Evolutionary conservation across 2,797 vertebrate species (phyloP), one percentile per base, ranked within the genome.

Genomic region (Peromyscus attwateri): DNA sequence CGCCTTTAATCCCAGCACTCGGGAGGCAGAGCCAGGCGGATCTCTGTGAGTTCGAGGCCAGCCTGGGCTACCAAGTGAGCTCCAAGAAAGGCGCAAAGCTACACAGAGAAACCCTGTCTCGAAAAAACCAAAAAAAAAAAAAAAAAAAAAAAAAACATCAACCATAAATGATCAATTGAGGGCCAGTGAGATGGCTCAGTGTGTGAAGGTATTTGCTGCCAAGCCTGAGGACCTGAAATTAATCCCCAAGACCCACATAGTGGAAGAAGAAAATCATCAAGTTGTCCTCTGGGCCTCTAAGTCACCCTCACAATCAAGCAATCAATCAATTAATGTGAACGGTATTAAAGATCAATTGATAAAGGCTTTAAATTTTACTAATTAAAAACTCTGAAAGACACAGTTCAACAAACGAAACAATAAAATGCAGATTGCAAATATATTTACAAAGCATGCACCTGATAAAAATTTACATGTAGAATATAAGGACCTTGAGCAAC

Each of bases 311-410:
- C 27, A 66, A 34, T 64, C 82, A 29, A 43, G 43, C 43, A 43
- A 83, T 17, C 75, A 77, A 77, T 29, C 40, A 37, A 70, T 34
- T 40, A 46, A 34, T 14, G 31, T 85, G 82, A 85, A 34, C 62
- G 6, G 6, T 49, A 21, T 46, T 46, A 84, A 49, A 71, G 40
- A 82, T 82, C 14, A 89, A 37, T n/a, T 71, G 34, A 52, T 60
- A 79, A 52, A 29, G 73, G 52, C 23, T 76, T 76, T 40, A 71
- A 79, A 55, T 34, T 81, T 85, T 7, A 91, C 71, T 90, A 92
- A 37, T 80, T 76, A 52, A 92, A 94, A 94, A 34, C 71, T 71
- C 66, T 55, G 34, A 71, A 55, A 87, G 34, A 71, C 46, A 55
- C 21, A 49, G 25, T 49, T 40, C 10, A 17, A 64, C 52, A 93